A percentile compares a stretch with the other conserved stretches of the same genome.
phyloP scores from a whole-genome alignment of 2,888 invertebrate genomes.

The Aphrophora alni region DNA sequence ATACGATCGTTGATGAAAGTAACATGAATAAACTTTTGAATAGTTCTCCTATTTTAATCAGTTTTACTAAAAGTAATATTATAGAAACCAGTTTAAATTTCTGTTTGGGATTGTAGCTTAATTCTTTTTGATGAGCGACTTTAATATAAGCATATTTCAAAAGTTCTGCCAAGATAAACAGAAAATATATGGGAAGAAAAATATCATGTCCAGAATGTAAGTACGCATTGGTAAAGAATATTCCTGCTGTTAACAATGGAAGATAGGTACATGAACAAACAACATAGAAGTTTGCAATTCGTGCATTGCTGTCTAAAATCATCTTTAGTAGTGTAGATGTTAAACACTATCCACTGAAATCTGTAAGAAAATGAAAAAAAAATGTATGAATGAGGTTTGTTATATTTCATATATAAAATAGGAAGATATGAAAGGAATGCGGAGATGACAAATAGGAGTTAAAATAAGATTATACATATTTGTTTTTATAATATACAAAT shows the following conservation, averaged over 20 bases:
- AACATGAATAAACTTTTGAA: constrained; percentile 62
- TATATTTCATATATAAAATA: too few species aligned
- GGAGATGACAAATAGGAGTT: too few species aligned
- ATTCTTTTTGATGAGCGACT: constrained; percentile 48
- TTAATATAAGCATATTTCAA: constrained; percentile 59
- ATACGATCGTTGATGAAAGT: constrained; percentile 60
- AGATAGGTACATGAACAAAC: neutral
- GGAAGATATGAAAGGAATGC: too few species aligned
- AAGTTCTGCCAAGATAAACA: constrained; percentile 61
- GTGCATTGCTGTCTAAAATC: neutral
- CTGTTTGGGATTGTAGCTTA: constrained; percentile 37
- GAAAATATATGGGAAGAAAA: constrained; percentile 56
- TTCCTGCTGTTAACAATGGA: constrained; percentile 60
- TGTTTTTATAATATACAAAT: too few species aligned
- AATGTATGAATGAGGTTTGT: too few species aligned
- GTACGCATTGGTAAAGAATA: constrained; percentile 65
- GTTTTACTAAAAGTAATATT: constrained; percentile 34
- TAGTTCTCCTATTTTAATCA: constrained; percentile 59
- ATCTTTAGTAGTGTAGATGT: neutral
- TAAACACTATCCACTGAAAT: neutral
- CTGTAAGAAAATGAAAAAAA: neutral
- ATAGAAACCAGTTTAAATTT: constrained; percentile 27
- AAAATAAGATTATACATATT: too few species aligned
- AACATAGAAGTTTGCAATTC: neutral
- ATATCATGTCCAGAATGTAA: constrained; percentile 66